Conservation (phyloP, 2,797 vertebrate genomes). For the Malurus leucopterus region DNA sequence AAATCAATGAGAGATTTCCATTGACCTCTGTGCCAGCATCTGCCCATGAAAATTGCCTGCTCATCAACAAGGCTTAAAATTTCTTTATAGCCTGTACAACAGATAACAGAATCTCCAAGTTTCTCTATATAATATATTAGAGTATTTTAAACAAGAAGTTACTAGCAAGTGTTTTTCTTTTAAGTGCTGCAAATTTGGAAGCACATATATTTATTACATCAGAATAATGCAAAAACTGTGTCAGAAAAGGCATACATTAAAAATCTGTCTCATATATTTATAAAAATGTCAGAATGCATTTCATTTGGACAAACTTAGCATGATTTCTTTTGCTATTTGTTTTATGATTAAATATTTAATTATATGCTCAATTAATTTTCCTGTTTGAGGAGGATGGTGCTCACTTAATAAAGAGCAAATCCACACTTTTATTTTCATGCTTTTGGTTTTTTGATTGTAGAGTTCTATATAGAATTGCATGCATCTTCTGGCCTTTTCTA, state of each 20-base stretch:
- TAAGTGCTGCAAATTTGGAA: not conserved
- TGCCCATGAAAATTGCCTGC: not conserved
- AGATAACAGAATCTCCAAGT: not conserved
- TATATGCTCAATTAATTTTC: not conserved
- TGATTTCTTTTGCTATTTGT: not conserved
- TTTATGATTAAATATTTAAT: not conserved
- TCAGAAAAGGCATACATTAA: not conserved
- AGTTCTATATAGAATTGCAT: not conserved
- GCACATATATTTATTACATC: not conserved
- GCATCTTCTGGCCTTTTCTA: not conserved
- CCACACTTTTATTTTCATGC: not conserved
- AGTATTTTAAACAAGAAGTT: not conserved
- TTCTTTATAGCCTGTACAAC: not conserved
- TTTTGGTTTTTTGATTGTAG: not conserved
- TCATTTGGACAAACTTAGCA: not conserved
- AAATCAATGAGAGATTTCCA: not conserved
- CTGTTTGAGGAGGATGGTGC: not conserved
- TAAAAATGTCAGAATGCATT: not conserved
- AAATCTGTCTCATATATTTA: not conserved
- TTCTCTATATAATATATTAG: not conserved
- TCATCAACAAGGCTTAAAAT: not conserved
- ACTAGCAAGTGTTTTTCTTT: not conserved
- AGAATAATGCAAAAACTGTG: not conserved
- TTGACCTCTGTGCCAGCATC: not conserved
- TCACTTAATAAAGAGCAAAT: not conserved